Evolutionary conservation across 2,797 vertebrate species (phyloP).

Genomic region (Smutsia temminckii): DNA sequence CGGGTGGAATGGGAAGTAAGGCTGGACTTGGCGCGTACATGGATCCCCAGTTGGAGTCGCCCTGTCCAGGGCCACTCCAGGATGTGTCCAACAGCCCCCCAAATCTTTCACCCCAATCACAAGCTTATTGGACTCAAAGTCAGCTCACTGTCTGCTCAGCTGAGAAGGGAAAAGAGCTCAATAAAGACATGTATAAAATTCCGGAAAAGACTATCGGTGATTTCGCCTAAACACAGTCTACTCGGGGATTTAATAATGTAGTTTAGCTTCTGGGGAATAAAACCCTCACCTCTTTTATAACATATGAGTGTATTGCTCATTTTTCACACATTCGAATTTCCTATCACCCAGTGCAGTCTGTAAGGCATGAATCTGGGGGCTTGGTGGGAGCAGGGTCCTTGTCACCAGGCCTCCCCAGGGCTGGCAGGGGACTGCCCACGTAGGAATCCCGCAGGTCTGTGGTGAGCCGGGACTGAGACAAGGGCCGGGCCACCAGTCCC

Average conservation of each 20-base stretch:
- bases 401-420: background rate
- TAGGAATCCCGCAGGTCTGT: background rate
- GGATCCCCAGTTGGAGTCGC: background rate
- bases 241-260: background rate
- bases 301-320: rapidly evolving
- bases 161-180: background rate
- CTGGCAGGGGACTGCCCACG: background rate
- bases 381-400: rapidly evolving
- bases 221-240: background rate
- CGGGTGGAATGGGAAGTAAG: background rate
- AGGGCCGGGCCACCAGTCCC: background rate
- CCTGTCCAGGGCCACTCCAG: rapidly evolving
- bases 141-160: background rate
- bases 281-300: background rate
- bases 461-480: background rate
- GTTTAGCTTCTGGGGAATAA: background rate
- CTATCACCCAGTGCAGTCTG: rapidly evolving
- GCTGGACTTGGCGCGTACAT: rapidly evolving
- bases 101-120: background rate
- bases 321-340: background rate
- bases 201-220: background rate
- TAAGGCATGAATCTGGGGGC: background rate
- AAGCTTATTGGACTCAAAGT: background rate
- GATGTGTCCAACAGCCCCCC: rapidly evolving
- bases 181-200: background rate